Evolutionary conservation across 2,113 vertebrate species (phyloP), one percentile per base, ranked within the genome.

Genomic region (Archilochus colubris): DNA sequence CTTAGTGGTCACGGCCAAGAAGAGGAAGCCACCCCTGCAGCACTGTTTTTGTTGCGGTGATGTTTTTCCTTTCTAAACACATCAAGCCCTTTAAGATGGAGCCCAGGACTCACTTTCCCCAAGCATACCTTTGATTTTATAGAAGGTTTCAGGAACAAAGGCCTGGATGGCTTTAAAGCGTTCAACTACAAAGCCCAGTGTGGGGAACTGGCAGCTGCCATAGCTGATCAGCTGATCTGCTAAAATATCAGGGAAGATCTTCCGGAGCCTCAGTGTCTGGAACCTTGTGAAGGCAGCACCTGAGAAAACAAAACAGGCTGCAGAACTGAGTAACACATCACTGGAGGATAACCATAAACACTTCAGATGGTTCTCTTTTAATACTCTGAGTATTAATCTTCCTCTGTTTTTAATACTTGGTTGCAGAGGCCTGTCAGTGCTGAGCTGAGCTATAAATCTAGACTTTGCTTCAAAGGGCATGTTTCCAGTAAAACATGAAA

Each of bases 281-380:
- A 99, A 99, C 63, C 99, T 98, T 51, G 99, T 99, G 95, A 99
- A 99, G n/a, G 99, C 98, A n/a, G 99, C 99, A 62, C 99, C 99
- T 99, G 91, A 24, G 74, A 61, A n/a, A 61, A 62, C 7, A 75
- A 72, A 72, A 40, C 0, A 4, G 31, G 38, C 51, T 50, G 7
- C 20, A 57, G 48, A 77, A 75, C 6, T 51, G 54, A 92, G 22
- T 48, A 40, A 38, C 43, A 59, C 3, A 57, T 12, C 9, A 28
- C 0, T 13, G 53, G 43, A 64, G 33, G 31, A 66, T 43, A 73
- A 85, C 43, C 25, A 30, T 36, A 89, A 89, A 4, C 5, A 8
- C 21, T 83, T 58, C 57, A 33, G 21, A n/a, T 53, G 9, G 36
- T n/a, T 46, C 5, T 57, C 82, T 53, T 85, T 63, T 36, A 64